phyloP scores from a whole-genome alignment of 2,113 vertebrate species.

The Emydocephalus ijimae region DNA sequence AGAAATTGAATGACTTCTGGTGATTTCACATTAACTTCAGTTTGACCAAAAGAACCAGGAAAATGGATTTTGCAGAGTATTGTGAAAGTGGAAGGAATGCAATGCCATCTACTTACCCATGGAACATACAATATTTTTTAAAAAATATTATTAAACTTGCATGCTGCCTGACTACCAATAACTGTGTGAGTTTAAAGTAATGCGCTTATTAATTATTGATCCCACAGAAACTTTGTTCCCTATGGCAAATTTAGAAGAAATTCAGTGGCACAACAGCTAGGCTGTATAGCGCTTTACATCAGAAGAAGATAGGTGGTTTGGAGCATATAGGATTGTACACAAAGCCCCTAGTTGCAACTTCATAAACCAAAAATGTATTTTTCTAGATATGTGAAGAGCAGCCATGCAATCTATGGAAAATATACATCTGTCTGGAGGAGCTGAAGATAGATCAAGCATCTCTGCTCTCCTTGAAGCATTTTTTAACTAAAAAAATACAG shows the following conservation, averaged over 20 bases:
- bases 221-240: not conserved
- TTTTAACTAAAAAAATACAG: not conserved
- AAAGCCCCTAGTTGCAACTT: not conserved
- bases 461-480: not conserved
- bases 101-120: not conserved
- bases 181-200: not conserved
- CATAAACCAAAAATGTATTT: not conserved
- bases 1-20: not conserved
- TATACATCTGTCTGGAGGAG: not conserved
- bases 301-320: not conserved
- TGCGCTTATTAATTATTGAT: not conserved
- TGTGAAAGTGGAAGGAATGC: constrained; percentile 28
- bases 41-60: not conserved
- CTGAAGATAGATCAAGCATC: not conserved
- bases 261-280: not conserved
- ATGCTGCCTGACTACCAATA: not conserved
- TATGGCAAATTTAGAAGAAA: not conserved
- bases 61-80: constrained; percentile 1
- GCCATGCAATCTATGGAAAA: not conserved
- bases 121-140: not conserved
- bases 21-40: constrained; percentile 6
- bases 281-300: not conserved
- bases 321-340: not conserved
- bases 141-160: not conserved
- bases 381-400: not conserved